These are phyloP conservation scores for Pyrocoelia pectoralis DNA, from an alignment of 2,888 invertebrate species.

Conservation along the genomic window DNA sequence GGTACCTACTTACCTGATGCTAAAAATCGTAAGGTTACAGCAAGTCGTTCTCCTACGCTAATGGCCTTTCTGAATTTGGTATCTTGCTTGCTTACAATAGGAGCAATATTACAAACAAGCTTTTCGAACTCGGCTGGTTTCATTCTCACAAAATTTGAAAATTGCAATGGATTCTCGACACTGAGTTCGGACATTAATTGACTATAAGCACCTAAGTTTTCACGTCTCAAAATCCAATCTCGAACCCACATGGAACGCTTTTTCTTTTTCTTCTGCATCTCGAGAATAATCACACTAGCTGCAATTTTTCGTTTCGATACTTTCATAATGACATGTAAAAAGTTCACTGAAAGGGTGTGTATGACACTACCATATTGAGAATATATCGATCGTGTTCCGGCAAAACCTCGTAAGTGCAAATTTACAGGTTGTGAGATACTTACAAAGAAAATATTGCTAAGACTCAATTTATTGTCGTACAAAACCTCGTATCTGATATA, in stretches of 20 bases:
- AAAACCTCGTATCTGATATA: no score
- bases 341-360: no score
- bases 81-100: slow-evolving; percentile 5
- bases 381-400: no score
- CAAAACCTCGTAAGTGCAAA: no score
- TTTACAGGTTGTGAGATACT: no score
- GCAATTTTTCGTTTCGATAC: neutral
- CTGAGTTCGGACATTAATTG: slow-evolving; percentile 11
- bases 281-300: neutral
- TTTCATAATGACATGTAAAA: no score
- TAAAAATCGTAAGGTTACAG: slow-evolving; percentile 10
- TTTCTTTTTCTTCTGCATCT: slow-evolving; percentile 5
- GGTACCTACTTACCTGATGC: slow-evolving; percentile 11
- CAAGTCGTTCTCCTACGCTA: slow-evolving; percentile 4
- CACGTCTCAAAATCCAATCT: slow-evolving; percentile 7
- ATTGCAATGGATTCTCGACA: slow-evolving; percentile 7
- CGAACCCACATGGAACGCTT: slow-evolving; percentile 15
- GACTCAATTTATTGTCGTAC: no score
- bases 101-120: neutral
- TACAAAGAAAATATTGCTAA: no score
- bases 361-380: no score
- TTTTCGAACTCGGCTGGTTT: neutral
- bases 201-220: neutral
- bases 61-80: slow-evolving; percentile 15
- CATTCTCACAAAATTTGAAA: slow-evolving; percentile 14